Evolutionary conservation across 2,113 vertebrate genomes (phyloP).

Genomic region (Saguinus imperator): DNA sequence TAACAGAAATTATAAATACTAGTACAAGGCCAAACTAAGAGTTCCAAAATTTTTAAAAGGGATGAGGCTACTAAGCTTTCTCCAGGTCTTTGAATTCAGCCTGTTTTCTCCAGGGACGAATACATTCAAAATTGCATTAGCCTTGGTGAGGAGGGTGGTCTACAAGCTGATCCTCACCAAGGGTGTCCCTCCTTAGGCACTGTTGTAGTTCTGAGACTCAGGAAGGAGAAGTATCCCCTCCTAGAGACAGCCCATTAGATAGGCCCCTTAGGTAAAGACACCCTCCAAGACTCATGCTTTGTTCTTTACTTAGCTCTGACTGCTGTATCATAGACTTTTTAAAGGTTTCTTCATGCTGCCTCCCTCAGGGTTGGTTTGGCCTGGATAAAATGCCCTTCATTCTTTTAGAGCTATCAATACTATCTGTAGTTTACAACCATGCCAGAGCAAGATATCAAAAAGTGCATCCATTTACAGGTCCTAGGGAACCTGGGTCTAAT

Average conservation of each 20-base stretch:
- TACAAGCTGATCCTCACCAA: background rate
- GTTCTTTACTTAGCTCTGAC: conserved; percentile 13
- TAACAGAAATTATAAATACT: conserved; percentile 31
- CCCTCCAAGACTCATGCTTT: background rate
- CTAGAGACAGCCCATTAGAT: background rate
- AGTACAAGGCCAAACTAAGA: conserved; percentile 25
- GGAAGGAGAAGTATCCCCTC: background rate
- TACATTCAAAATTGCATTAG: conserved; percentile 12
- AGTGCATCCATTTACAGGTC: background rate
- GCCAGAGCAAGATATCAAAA: conserved; percentile 22
- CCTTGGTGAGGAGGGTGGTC: background rate
- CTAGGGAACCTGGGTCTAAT: background rate
- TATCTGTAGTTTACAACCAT: conserved; percentile 40
- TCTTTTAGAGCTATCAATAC: conserved; percentile 5
- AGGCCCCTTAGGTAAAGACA: background rate
- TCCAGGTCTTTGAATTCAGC: background rate
- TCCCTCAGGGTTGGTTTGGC: background rate
- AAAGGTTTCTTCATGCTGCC: background rate
- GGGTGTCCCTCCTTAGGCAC: background rate
- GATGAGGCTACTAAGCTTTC: background rate
- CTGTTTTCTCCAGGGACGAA: background rate
- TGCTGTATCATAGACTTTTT: background rate
- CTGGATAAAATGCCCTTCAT: conserved; percentile 26
- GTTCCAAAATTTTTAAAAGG: conserved; percentile 26
- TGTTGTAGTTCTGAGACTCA: background rate